These are phyloP conservation scores for Sisyra nigra DNA, from an alignment of 2,888 invertebrate species.

Conservation along the genomic window DNA sequence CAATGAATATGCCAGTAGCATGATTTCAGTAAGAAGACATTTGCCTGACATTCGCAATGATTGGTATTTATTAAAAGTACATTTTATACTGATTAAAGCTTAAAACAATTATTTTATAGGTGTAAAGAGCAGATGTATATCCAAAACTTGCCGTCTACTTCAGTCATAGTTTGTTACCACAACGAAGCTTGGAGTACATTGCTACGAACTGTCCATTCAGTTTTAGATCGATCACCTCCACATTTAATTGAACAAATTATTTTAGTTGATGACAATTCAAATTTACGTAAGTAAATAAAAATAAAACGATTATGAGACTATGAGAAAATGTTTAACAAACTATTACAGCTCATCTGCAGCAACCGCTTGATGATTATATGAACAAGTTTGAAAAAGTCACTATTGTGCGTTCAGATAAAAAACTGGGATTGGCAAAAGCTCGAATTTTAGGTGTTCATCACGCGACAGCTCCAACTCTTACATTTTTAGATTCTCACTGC, in stretches of 20 bases:
- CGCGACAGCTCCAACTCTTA: constrained; percentile 76
- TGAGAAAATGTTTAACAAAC: constrained; percentile 7
- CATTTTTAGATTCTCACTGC: constrained; percentile 96
- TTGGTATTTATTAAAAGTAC: no score
- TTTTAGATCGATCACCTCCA: constrained; percentile 82
- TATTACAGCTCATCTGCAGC: constrained; percentile 71
- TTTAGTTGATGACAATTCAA: constrained; percentile 92
- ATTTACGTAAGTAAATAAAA: constrained; percentile 62
- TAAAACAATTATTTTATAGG: no score
- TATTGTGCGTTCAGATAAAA: constrained; percentile 74
- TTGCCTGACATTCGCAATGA: no score
- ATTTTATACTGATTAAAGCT: no score
- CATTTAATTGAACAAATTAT: constrained; percentile 85
- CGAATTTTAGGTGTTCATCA: constrained; percentile 75
- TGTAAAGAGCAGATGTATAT: constrained; percentile 59
- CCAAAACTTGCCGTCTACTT: constrained; percentile 62
- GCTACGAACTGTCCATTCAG: constrained; percentile 87
- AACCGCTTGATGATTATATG: constrained; percentile 88
- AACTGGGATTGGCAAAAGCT: constrained; percentile 92
- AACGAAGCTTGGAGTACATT: constrained; percentile 99
- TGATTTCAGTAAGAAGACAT: no score
- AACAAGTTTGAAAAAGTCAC: constrained; percentile 79
- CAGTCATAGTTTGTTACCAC: constrained; percentile 92
- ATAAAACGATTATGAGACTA: neutral
- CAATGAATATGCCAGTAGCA: no score